Base-by-base conservation (phyloP, 2,113 vertebrate species). In the Hiodon tergisus region DNA sequence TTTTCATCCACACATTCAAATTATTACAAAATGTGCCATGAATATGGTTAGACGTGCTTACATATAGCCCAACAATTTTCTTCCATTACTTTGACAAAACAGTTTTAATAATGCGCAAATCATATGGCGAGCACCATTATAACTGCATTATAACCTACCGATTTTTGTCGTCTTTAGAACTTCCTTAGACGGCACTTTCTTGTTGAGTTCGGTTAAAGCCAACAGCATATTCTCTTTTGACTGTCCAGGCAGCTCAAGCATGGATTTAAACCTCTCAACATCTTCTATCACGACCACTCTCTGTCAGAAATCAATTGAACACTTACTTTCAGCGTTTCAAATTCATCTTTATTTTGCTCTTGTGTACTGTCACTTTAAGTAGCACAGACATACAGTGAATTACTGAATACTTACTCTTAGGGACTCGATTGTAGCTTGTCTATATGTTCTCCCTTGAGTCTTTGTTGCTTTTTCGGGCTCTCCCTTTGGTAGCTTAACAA, bases 241-340 rank as follows among this genome's bases (percentile, higher is more conserved):
- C 80, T 99, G 97, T 11, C 85, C 84, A 70, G 94, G 92, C 73
- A 98, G 88, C 80, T 98, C 95, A 73, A 98, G 80, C 55, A 91
- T 90, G 69, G 93, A 90, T 77, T 95, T 98, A 88, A 90, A 96
- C 77, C 95, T 90, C 87, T 93, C 88, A 83, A 98, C 94, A 79
- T 99, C 97, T 82, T 99, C 96, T 75, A 99, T 85, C 75, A 99
- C 96, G 79, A 99, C 96, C 83, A 99, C 96, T 86, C 97, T 95
- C 97, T 99, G 85, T 6, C 51, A 77, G 59, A 89, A 81, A 87
- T 60, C 88, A 66, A 88, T 80, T 78, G 77, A 78, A 71, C 16
- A 53, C 72, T 10, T 4, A 6, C 59, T 65, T 67, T 58, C 9
- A 14, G 51, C 9, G 31, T 31, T 31, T 31, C 31, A 31, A 31